Evolutionary conservation across 2,113 vertebrate species (phyloP).

Genomic region (Plecturocebus donacophilus): DNA sequence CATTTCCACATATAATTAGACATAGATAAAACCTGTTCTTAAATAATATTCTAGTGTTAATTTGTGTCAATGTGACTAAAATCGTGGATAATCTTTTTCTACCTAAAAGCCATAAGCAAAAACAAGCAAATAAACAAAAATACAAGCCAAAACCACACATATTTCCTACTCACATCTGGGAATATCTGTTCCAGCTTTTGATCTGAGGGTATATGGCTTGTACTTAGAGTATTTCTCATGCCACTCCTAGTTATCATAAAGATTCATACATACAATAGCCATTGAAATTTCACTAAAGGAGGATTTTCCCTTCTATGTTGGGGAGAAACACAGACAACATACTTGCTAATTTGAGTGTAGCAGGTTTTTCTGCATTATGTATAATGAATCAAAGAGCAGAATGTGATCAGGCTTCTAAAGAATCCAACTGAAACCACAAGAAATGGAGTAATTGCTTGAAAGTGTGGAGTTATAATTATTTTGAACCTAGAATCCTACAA

Average conservation of each 20-base stretch:
- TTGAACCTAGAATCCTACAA: not conserved
- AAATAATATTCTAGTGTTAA: not conserved
- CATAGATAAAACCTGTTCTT: not conserved
- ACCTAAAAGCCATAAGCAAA: not conserved
- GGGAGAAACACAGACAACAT: not conserved
- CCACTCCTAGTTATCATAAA: not conserved
- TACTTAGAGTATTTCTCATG: not conserved
- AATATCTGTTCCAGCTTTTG: not conserved
- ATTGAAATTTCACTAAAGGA: not conserved
- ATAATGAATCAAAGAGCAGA: not conserved
- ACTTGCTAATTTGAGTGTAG: not conserved
- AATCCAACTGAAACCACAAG: not conserved
- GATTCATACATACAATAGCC: not conserved
- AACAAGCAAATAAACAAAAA: not conserved
- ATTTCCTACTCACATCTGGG: not conserved
- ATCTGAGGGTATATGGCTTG: not conserved
- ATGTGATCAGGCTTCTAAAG: not conserved
- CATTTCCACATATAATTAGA: not conserved
- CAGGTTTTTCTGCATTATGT: not conserved
- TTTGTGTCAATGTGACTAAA: not conserved
- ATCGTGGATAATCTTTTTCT: not conserved
- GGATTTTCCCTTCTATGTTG: not conserved
- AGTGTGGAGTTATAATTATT: not conserved
- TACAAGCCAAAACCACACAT: not conserved
- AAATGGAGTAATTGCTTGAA: not conserved